These are phyloP conservation scores for Volucella inflata DNA, from an alignment of 2,888 invertebrate genomes.

Conservation along the genomic window DNA sequence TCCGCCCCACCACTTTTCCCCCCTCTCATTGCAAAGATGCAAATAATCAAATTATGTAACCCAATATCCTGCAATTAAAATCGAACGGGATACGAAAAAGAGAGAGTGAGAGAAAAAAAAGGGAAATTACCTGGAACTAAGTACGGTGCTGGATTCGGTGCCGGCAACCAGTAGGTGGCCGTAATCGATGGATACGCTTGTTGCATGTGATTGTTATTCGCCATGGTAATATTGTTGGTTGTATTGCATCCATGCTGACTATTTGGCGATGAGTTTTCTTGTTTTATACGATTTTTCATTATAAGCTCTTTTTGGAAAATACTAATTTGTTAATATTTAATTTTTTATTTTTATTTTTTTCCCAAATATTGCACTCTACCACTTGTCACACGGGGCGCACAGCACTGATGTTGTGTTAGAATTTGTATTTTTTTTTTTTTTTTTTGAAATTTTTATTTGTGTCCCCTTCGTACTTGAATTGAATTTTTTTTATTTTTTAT, in stretches of 20 bases:
- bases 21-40: neutral
- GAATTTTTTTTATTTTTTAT: slow-evolving; percentile 12
- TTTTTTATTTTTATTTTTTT: slow-evolving; percentile 19
- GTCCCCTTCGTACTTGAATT: slow-evolving; percentile 18
- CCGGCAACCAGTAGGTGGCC: slow-evolving; percentile 93
- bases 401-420: slow-evolving; percentile 20
- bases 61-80: slow-evolving; percentile 69
- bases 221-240: slow-evolving; percentile 75
- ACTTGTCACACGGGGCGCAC: slow-evolving; percentile 38
- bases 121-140: slow-evolving; percentile 90
- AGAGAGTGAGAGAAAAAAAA: too few relatives aligned
- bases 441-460: neutral
- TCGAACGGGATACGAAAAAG: slow-evolving; percentile 69
- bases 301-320: slow-evolving; percentile 36
- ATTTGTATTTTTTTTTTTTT: slow-evolving; percentile 10
- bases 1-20: neutral
- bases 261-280: slow-evolving; percentile 69
- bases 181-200: slow-evolving; percentile 90
- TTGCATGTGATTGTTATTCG: slow-evolving; percentile 51
- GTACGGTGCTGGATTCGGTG: slow-evolving; percentile 91
- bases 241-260: slow-evolving; percentile 78
- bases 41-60: slow-evolving; percentile 61
- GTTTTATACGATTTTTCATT: slow-evolving; percentile 78
- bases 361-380: slow-evolving; percentile 38
- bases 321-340: slow-evolving; percentile 33